A percentile compares a stretch with the other conserved stretches of the same genome.
These are phyloP conservation scores for Ashinkailepas kermadecensis DNA, from an alignment of 2,888 invertebrate genomes.

Conservation along the genomic window DNA sequence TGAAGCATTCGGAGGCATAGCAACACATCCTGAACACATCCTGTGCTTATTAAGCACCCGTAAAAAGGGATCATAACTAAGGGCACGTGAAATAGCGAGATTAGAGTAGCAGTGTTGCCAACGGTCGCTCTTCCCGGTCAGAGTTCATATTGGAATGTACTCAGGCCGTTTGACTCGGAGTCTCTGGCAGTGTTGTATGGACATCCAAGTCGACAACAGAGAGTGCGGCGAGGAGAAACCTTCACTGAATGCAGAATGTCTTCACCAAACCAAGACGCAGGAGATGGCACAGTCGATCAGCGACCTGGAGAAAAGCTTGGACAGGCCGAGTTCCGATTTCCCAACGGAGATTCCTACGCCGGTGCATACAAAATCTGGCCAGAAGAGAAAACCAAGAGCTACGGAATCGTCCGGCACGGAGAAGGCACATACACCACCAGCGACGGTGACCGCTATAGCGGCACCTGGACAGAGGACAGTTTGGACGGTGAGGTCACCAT, in stretches of 20 bases:
- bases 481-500: constrained; percentile 15
- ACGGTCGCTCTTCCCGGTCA: too few species aligned
- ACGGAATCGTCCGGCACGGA: not conserved
- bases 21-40: too few species aligned
- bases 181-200: not conserved
- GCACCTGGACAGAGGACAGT: not conserved
- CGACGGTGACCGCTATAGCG: not conserved
- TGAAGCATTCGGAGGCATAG: too few species aligned
- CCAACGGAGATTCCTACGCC: constrained; percentile 9
- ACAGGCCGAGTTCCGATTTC: not conserved
- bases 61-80: too few species aligned
- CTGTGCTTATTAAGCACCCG: too few species aligned
- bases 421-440: constrained; percentile 8
- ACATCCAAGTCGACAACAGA: not conserved
- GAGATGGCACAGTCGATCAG: not conserved
- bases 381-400: constrained; percentile 6
- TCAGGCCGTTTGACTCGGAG: not conserved
- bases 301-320: constrained; percentile 9
- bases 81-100: too few species aligned
- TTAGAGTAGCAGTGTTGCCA: too few species aligned
- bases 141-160: not conserved
- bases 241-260: not conserved
- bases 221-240: not conserved
- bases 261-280: not conserved
- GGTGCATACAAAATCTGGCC: constrained; percentile 11